Evolutionary conservation across 2,797 vertebrate genomes (phyloP), one percentile per base, ranked within the genome.

Genomic region (Urosaurus nigricauda): DNA sequence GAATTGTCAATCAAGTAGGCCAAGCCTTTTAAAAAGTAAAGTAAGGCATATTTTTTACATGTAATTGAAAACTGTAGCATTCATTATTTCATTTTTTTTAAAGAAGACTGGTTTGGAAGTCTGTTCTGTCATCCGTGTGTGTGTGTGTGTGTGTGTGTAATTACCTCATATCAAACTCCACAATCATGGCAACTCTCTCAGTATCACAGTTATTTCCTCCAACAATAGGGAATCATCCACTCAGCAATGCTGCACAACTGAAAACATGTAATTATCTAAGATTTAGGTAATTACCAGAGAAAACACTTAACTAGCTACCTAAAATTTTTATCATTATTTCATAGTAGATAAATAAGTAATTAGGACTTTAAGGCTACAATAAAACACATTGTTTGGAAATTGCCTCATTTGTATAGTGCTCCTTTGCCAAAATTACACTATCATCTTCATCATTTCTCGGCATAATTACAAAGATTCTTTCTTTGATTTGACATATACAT

Each of bases 271-370:
- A 82, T 68, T 47, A 90, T 63, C 17, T 47, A 90, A 65, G 51
- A 37, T 79, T 88, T 89, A 77, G 90, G 74, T 92, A 89, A 86
- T 70, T 79, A 58, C 1, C 63, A 63, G 73, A 89, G 60, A 92
- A 86, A 90, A 83, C 60, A 79, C 32, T 88, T 90, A 1, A 82
- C 85, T 43, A 91, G 56, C 14, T 56, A 47, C 58, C 92, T 90
- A 83, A 83, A 91, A 26, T 70, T 83, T 56, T 87, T 17, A 16
- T 84, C 83, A 85, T 84, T 87, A 85, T 83, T 88, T 85, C 70
- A 75, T 53, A 88, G 74, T 4, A 89, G 78, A 89, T 90, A 91
- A 91, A 88, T 89, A 85, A 85, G 71, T 86, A 83, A 87, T 90
- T 86, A 92, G 47, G 29, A 75, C 29, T 84, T 84, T 24, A 93